Evolutionary conservation across 2,113 vertebrate genomes (phyloP), one percentile per base, ranked within the genome.

Genomic region (Megalops atlanticus): DNA sequence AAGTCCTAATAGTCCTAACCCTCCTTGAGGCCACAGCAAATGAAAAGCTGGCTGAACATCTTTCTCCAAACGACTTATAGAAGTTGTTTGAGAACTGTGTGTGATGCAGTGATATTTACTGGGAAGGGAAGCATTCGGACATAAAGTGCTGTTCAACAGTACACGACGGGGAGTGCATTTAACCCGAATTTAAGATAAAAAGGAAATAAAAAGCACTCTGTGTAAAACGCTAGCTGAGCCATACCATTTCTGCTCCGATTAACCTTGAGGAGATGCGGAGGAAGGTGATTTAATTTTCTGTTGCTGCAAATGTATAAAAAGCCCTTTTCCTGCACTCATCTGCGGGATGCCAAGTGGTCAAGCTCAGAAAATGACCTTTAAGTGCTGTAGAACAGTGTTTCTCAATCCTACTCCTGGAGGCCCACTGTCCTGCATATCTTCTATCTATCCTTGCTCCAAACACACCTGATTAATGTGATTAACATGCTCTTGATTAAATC

Each of bases 231-330:
- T 76, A 72, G 43, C 8, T 27, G 58, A 69, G 54, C 43, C 31
- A 16, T 35, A 39, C 58, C 70, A 54, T 49, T 68, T 40, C 43
- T 21, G 38, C 6, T 31, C 38, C 33, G 70, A 54, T 49, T 52
- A 74, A 36, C 73, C 73, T 41, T 71, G 64, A 76, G 82, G 18
- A 27, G 36, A 43, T 73, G 70, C 35, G 52, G 33, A 64, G 76
- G 76, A 82, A 38, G 40, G 49, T n/a, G 38, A 74, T 78, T 82
- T 73, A 43, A 82, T 78, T 82, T 71, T 38, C 36, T 77, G 35
- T 49, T 43, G 27, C 74, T 68, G n/a, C 31, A 33, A 7, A 70
- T 40, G 80, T 69, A 71, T 41, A 70, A 52, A n/a, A 80, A 74
- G 79, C 79, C n/a, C 24, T 12, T 18, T 64, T 41, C 18, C 33